Base-by-base conservation (phyloP, 30 jellyfish, hydroid and myxozoan species). In the Chrysaora quinquecirrha region DNA sequence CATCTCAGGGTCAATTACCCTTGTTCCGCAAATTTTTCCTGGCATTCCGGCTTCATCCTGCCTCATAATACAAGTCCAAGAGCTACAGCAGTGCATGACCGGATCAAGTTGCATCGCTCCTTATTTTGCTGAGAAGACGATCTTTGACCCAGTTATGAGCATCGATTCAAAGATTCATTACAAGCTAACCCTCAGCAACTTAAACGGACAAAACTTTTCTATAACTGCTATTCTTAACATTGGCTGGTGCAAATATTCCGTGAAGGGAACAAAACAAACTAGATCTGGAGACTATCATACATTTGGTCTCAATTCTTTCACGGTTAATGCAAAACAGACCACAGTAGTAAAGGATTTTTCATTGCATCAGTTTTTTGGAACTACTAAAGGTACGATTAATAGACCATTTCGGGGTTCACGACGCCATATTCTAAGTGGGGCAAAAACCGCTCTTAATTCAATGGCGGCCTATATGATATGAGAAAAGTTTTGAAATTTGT, bases 171-270 rank as follows among this genome's bases (percentile, higher is more conserved):
- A 4, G 28, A 10, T 56, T 7, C 61, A 61, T 2, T 78, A 78
- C 72, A 52, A 47, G 1, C 80, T 35, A 24, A 46, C 21, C 2
- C 64, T 78, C 29, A 63, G 81, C 3, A 28, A 38, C 64, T 73
- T 64, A 28, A 2, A 24, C 27, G 89, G 89, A 30, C 4, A 35
- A 2, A 49, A 33, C 0, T 81, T 66, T 60, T 69, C 25, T 29
- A 74, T 81, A 12, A 29, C 46, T 48, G 91, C 73, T 9, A 31
- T 52, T 20, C 70, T 81, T 0, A 81, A 81, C 48, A 16, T 49
- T 25, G 91, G 84, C 30, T 81, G 91, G 91, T 81, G 91, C 32
- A 81, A 67, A 68, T 60, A 66, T 70, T 78, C 43, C 64, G 89
- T 78, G 63, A 78, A 78, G 64, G 89, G 89, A 24, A 62, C 47